Percentiles rank a stretch among this genome's conserved stretches.
Conservation (phyloP, 2,113 vertebrate species). For the Antennarius striatus region DNA sequence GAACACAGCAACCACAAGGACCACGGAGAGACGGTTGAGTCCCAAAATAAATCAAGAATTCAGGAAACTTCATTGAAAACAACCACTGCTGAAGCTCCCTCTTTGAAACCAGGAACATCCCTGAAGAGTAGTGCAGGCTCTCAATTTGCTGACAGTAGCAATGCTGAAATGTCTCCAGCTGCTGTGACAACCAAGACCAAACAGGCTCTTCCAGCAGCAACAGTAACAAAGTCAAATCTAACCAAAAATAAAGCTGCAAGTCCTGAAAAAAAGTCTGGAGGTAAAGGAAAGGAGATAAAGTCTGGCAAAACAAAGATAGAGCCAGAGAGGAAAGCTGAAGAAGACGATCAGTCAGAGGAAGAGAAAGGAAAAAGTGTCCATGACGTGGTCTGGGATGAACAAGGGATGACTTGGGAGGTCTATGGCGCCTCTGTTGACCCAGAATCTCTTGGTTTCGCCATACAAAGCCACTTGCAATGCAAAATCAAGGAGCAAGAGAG, state of each 20-base stretch:
- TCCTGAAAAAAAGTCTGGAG: constrained; percentile 29
- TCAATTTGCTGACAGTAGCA: constrained; percentile 49
- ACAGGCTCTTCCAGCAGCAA: constrained; percentile 20
- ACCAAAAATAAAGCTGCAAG: constrained; percentile 20
- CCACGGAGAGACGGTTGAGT: constrained; percentile 32
- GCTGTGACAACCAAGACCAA: constrained; percentile 42
- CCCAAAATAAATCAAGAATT: constrained; percentile 7
- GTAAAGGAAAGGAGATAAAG: constrained; percentile 63
- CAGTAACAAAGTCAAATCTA: constrained; percentile 48
- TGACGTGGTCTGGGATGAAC: constrained; percentile 96
- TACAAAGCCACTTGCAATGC: constrained; percentile 97
- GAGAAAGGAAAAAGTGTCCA: constrained; percentile 83
- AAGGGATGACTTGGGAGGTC: constrained; percentile 99
- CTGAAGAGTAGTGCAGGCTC: constrained; percentile 36
- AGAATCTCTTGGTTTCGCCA: constrained; percentile 93
- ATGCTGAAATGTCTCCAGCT: constrained; percentile 36
- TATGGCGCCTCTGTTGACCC: constrained; percentile 95
- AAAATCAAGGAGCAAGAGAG: constrained; percentile 96
- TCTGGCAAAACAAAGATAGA: constrained; percentile 59
- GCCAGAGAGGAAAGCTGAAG: constrained; percentile 48
- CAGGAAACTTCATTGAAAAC: constrained; percentile 32
- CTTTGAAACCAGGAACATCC: constrained; percentile 49
- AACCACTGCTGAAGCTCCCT: constrained; percentile 40
- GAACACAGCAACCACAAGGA: constrained; percentile 54
- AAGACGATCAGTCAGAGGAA: constrained; percentile 67